phyloP scores from a whole-genome alignment of 1,140 invertebrate species.

The Bombus confusus region DNA sequence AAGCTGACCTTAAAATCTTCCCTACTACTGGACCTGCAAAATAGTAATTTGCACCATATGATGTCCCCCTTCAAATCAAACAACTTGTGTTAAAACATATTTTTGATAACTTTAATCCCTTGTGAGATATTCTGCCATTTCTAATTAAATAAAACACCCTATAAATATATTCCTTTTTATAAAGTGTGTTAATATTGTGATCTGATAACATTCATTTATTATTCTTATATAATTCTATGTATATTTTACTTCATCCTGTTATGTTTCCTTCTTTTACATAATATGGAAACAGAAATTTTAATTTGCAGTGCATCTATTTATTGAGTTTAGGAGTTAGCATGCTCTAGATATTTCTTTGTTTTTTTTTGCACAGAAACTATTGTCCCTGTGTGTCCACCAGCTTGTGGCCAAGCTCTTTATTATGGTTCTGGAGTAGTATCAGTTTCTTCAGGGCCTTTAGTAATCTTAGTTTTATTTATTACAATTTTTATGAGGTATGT shows the following conservation, averaged over 20 bases:
- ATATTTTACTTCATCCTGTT: too few relatives aligned
- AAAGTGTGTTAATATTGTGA: conserved; percentile 16
- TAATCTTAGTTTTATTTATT: conserved; percentile 79
- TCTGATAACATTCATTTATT: background rate
- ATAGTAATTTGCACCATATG: too few relatives aligned
- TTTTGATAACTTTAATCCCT: too few relatives aligned
- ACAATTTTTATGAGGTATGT: conserved; percentile 78
- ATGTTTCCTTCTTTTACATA: background rate
- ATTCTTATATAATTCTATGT: background rate
- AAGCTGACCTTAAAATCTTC: too few relatives aligned
- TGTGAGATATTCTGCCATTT: too few relatives aligned
- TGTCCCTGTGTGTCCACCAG: conserved; percentile 95
- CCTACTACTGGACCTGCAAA: too few relatives aligned
- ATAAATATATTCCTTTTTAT: background rate
- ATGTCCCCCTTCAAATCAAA: too few relatives aligned
- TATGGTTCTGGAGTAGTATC: conserved; percentile 83
- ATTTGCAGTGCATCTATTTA: background rate
- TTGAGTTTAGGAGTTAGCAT: conserved; percentile 72
- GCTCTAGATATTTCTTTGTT: conserved; percentile 76
- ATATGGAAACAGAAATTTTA: background rate
- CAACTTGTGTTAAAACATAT: too few relatives aligned
- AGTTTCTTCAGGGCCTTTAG: conserved; percentile 76
- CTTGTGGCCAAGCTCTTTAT: conserved; percentile 88
- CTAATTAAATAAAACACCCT: too few relatives aligned
- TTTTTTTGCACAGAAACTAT: conserved; percentile 89